Conservation (phyloP, 2,797 vertebrate genomes). For the Oreonectes daqikongensis region DNA sequence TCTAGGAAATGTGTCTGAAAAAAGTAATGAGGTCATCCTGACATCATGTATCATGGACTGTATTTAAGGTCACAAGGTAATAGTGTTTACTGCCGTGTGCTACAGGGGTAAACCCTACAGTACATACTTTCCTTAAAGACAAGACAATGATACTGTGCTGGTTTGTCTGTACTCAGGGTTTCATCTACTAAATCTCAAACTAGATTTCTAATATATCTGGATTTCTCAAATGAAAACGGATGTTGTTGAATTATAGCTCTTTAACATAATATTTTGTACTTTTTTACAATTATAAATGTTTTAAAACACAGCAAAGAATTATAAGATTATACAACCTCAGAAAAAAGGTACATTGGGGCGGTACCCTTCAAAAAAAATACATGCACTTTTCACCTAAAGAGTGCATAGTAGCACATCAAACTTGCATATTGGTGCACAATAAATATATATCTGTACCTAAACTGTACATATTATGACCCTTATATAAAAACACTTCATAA, state of each 20-base stretch:
- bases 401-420: too few species aligned
- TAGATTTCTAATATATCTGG: neutral
- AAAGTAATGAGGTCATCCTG: slow-evolving; percentile 15
- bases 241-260: too few species aligned
- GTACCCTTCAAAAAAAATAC: too few species aligned
- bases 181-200: neutral
- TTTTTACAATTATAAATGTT: neutral
- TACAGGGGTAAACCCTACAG: neutral
- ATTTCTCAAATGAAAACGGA: neutral
- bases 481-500: too few species aligned
- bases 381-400: too few species aligned
- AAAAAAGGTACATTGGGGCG: too few species aligned
- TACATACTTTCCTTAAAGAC: neutral
- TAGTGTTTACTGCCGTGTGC: neutral
- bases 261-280: neutral
- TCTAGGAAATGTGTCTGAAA: neutral
- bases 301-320: neutral
- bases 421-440: too few species aligned
- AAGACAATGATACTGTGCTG: neutral
- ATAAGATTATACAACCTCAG: too few species aligned
- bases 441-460: too few species aligned
- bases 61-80: slow-evolving; percentile 7
- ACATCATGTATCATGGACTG: neutral
- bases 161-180: neutral
- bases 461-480: too few species aligned